Evolutionary conservation across 2,888 invertebrate genomes (phyloP).

Genomic region (Drosophila ezoana): DNA sequence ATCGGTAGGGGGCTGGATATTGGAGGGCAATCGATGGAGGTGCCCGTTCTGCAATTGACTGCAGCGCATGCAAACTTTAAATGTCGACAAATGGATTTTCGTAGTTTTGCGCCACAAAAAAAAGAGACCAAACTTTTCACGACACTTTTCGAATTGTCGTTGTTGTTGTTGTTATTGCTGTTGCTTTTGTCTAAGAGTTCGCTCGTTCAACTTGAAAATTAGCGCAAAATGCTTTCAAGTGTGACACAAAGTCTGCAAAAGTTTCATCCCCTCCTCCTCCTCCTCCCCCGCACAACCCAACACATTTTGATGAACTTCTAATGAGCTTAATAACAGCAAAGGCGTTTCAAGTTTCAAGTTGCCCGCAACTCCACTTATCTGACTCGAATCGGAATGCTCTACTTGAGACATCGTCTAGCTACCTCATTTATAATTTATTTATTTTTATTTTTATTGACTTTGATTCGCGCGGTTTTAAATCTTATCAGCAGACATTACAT

Average conservation of each 20-base stretch:
- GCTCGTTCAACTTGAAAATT: slow-evolving; percentile 66
- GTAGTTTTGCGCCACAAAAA: slow-evolving; percentile 58
- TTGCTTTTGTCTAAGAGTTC: slow-evolving; percentile 40
- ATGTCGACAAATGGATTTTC: slow-evolving; percentile 76
- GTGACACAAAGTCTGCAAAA: slow-evolving; percentile 53
- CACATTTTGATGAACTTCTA: slow-evolving; percentile 68
- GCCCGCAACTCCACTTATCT: slow-evolving; percentile 28
- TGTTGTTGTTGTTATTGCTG: slow-evolving; percentile 9
- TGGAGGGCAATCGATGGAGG: slow-evolving; percentile 10
- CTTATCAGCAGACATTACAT: slow-evolving; percentile 55
- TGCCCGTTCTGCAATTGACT: slow-evolving; percentile 53
- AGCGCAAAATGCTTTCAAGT: slow-evolving; percentile 67
- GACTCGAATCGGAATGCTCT: slow-evolving; percentile 13
- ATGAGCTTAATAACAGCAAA: slow-evolving; percentile 68
- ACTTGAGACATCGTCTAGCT: slow-evolving; percentile 1
- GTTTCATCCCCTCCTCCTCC: slow-evolving; percentile 23
- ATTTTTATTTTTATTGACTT: slow-evolving; percentile 37
- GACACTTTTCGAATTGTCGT: slow-evolving; percentile 42
- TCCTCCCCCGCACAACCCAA: neutral
- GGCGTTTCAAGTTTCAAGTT: slow-evolving; percentile 36
- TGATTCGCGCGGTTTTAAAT: slow-evolving; percentile 48
- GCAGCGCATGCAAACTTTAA: slow-evolving; percentile 73
- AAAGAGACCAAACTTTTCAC: slow-evolving; percentile 44
- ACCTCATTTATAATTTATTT: slow-evolving; percentile 16
- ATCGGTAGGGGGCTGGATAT: neutral